A percentile compares a stretch with the other conserved stretches of the same genome.
Evolutionary conservation across 2,797 vertebrate genomes (phyloP).

Genomic region (Emydoidea blandingii): DNA sequence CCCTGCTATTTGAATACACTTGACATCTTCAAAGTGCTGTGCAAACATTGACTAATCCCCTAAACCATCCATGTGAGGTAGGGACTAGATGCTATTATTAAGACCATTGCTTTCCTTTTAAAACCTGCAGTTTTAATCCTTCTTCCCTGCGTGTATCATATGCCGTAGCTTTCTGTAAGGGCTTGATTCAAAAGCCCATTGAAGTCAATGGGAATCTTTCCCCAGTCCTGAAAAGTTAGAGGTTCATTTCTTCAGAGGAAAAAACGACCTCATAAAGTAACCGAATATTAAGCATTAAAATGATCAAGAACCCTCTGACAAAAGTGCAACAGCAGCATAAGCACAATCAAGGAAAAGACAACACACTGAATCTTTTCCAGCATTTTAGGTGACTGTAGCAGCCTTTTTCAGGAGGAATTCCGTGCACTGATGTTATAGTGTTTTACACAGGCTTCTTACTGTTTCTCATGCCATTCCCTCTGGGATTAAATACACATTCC

Average conservation of each 20-base stretch:
- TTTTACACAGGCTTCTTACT: background rate
- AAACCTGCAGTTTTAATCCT: conserved; percentile 62
- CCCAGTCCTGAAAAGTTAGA: background rate
- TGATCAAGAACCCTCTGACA: background rate
- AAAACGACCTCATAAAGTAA: background rate
- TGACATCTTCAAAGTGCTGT: conserved; percentile 54
- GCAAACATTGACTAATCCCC: conserved; percentile 32
- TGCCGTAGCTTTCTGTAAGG: fast-evolving
- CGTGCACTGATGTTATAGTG: fast-evolving
- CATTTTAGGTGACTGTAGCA: fast-evolving
- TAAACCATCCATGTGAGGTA: conserved; percentile 29
- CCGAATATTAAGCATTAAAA: background rate
- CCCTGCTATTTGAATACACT: background rate
- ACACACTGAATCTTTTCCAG: background rate
- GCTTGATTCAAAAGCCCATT: background rate
- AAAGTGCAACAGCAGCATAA: background rate
- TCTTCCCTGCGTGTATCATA: fast-evolving
- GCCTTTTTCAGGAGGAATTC: background rate
- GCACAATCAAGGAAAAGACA: fast-evolving
- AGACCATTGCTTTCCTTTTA: conserved; percentile 67
- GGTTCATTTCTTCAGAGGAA: background rate
- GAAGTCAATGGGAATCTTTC: background rate
- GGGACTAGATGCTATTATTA: conserved; percentile 68
- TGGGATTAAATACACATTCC: conserved; percentile 58
- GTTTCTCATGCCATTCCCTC: background rate